Evolutionary conservation across 2,888 invertebrate species (phyloP), one percentile per base, ranked within the genome.

Genomic region (Cantharis nigra): DNA sequence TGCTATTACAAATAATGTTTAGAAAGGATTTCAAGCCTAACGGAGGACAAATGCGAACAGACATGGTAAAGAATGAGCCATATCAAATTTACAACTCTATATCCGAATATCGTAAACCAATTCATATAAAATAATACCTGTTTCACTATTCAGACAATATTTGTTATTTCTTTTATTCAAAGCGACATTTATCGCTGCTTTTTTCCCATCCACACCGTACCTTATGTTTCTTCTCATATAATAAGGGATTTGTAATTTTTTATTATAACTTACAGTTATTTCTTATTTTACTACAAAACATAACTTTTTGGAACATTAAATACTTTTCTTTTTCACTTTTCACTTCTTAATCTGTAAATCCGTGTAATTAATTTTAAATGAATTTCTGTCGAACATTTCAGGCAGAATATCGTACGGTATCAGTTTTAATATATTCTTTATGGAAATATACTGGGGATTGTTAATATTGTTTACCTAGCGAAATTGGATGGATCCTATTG

Each of bases 401-500:
- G 11, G 2, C 33, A 33, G 3, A 0, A 33, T 49, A 7, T 64
- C 62, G 28, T 9, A 30, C 65, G 9, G 30, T 71, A 64, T 69
- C 69, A 71, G 69, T 70, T 71, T 76, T 71, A 78, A 78, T 76
- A 73, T 78, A 78, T 76, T 71, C 75, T n/a, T 28, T 75, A 72
- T 75, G 75, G 75, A 73, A 78, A 78, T 71, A 78, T 70, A 78
- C 72, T 26, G 72, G 65, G 63, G 73, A 78, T 78, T 78, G 78
- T 78, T 78, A 76, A 78, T 76, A 76, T 74, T 78, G 78, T 78
- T 78, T 78, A 74, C 75, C 26, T 26, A 74, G 67, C 74, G 78
- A 78, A 78, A 78, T 78, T 76, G 76, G 76, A 78, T 74, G 74
- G 78, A 78, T 75, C 78, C 71, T 76, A 78, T 78, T 78, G 76